Evolutionary conservation across 2,888 invertebrate genomes (phyloP).

Genomic region (Mermis nigrescens): DNA sequence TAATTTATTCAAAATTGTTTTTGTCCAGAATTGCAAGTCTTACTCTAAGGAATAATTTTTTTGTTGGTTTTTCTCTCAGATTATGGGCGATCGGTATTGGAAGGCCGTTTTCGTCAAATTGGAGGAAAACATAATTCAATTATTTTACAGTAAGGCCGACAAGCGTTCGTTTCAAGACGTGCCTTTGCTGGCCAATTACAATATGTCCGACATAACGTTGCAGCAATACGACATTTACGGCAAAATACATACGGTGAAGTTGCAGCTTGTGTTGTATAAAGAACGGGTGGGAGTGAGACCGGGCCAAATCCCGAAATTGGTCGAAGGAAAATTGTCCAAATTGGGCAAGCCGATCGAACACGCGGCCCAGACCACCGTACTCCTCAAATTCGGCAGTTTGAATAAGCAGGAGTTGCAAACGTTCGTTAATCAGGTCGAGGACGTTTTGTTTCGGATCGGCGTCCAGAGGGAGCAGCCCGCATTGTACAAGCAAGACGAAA

Average conservation of each 20-base stretch:
- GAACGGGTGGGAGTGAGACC: conserved; percentile 88
- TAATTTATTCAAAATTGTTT: too few relatives aligned
- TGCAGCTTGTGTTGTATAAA: conserved; percentile 93
- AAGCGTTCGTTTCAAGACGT: conserved; percentile 85
- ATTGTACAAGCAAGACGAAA: conserved; percentile 77
- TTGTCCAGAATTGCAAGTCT: too few relatives aligned
- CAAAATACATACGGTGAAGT: conserved; percentile 90
- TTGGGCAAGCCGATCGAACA: conserved; percentile 87
- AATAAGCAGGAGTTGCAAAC: conserved; percentile 70
- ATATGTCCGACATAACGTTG: conserved; percentile 33
- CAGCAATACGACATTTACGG: conserved; percentile 98
- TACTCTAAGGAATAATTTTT: neutral
- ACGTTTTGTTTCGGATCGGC: conserved; percentile 62
- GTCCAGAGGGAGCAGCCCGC: conserved; percentile 43
- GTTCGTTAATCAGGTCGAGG: conserved; percentile 75
- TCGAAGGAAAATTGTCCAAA: conserved; percentile 72
- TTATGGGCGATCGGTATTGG: conserved; percentile 52
- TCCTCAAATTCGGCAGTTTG: conserved; percentile 82
- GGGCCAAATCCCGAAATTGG: conserved; percentile 74
- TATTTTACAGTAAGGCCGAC: conserved; percentile 60
- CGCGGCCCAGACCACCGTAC: conserved; percentile 81
- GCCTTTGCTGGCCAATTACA: conserved; percentile 45
- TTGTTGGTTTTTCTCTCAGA: too few relatives aligned
- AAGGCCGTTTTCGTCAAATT: conserved; percentile 79
- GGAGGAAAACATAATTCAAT: conserved; percentile 60